A percentile compares a stretch with the other conserved stretches of the same genome.
Evolutionary conservation across 2,797 vertebrate genomes (phyloP).

Genomic region (Oophaga sylvatica): DNA sequence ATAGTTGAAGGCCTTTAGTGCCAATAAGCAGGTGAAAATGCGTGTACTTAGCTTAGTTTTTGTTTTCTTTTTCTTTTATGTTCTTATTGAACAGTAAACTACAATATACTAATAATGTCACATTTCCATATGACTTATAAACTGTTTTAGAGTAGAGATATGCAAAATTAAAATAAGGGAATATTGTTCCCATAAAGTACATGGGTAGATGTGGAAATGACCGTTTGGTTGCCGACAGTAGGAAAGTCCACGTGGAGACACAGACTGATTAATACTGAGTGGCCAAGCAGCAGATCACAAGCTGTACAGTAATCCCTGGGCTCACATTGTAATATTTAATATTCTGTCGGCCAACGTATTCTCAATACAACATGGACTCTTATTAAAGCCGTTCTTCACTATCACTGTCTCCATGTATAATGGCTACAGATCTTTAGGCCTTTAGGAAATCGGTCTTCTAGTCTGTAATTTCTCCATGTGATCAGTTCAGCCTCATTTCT

Average conservation of each 20-base stretch:
- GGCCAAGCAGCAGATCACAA: neutral
- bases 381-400: conserved; percentile 51
- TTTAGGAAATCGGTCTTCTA: conserved; percentile 25
- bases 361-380: conserved; percentile 13
- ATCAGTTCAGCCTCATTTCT: neutral
- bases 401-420: conserved; percentile 9
- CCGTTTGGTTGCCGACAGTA: neutral
- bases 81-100: no score
- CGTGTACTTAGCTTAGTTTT: no score
- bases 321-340: conserved; percentile 21
- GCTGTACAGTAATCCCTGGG: neutral
- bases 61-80: no score
- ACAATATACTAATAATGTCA: neutral
- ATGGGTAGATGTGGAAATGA: neutral
- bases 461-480: conserved; percentile 5
- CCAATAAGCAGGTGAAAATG: no score
- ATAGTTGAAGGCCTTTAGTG: no score
- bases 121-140: neutral
- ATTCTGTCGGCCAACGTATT: neutral
- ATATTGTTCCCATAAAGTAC: conserved; percentile 11
- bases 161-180: no score
- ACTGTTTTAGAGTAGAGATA: neutral
- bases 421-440: conserved; percentile 20
- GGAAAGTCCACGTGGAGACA: neutral
- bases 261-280: neutral